Conservation (phyloP, 2,888 invertebrate species). For the Exephanes ischioxanthus region DNA sequence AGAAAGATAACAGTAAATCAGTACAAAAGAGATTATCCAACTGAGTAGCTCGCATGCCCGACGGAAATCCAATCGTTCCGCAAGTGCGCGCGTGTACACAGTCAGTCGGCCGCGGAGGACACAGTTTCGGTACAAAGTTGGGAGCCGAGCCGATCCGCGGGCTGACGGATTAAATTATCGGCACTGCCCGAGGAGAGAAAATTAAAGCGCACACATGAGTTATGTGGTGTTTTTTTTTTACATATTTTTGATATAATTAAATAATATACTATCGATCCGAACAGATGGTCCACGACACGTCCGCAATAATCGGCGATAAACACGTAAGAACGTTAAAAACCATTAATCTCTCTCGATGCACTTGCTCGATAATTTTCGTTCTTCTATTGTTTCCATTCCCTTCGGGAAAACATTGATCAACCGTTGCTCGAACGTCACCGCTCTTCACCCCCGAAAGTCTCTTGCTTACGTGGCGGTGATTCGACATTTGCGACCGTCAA, state of each 20-base stretch:
- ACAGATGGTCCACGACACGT: slow-evolving; percentile 34
- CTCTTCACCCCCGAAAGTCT: slow-evolving; percentile 9
- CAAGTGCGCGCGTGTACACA: background rate
- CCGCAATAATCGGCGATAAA: slow-evolving; percentile 39
- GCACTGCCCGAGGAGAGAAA: background rate
- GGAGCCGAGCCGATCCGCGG: background rate
- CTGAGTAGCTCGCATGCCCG: background rate
- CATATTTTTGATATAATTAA: background rate
- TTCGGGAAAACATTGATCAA: slow-evolving; percentile 4
- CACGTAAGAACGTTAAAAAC: slow-evolving; percentile 44
- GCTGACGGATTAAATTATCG: background rate
- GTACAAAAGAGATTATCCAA: background rate
- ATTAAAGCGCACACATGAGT: background rate
- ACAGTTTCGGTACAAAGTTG: background rate
- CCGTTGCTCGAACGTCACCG: slow-evolving; percentile 25
- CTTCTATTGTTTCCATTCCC: background rate
- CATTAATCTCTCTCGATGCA: background rate
- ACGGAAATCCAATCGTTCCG: background rate
- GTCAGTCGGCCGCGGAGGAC: background rate
- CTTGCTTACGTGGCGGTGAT: slow-evolving; percentile 65
- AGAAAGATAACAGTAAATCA: background rate
- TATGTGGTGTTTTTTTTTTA: background rate
- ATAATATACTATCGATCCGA: background rate
- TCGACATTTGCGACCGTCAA: slow-evolving; percentile 52
- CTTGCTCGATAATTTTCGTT: background rate